Conservation (phyloP, 2,113 vertebrate species). For the Bombycilla garrulus region DNA sequence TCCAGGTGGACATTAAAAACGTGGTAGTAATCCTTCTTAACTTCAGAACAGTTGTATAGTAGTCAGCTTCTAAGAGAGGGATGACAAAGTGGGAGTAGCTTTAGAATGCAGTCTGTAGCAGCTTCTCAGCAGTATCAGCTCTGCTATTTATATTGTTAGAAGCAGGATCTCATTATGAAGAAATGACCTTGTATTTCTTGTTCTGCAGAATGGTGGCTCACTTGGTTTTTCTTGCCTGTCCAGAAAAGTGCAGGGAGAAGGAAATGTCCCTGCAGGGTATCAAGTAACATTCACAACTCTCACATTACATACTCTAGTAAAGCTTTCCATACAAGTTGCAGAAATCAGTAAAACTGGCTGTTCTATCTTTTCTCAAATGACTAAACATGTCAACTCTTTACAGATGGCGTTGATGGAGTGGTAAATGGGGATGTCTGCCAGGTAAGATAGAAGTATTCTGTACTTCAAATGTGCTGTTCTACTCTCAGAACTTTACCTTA, state of each 20-base stretch:
- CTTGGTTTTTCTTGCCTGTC: background rate
- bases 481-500: background rate
- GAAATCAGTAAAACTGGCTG: background rate
- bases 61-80: background rate
- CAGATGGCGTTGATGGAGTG: conserved; percentile 80
- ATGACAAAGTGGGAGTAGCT: background rate
- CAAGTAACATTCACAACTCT: background rate
- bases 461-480: background rate
- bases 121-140: background rate
- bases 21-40: background rate
- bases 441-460: conserved; percentile 61
- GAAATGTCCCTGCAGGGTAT: background rate
- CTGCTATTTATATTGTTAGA: background rate
- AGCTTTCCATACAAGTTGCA: background rate
- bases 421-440: conserved; percentile 85
- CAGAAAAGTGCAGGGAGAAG: background rate
- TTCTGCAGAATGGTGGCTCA: background rate
- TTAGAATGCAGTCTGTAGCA: background rate
- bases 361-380: background rate
- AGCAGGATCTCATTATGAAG: background rate
- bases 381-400: conserved; percentile 60
- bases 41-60: background rate
- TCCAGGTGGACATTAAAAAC: background rate
- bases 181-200: background rate
- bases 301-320: background rate